Evolutionary conservation across 2,797 vertebrate genomes (phyloP).

Genomic region (Platyrinchus mystaceus): DNA sequence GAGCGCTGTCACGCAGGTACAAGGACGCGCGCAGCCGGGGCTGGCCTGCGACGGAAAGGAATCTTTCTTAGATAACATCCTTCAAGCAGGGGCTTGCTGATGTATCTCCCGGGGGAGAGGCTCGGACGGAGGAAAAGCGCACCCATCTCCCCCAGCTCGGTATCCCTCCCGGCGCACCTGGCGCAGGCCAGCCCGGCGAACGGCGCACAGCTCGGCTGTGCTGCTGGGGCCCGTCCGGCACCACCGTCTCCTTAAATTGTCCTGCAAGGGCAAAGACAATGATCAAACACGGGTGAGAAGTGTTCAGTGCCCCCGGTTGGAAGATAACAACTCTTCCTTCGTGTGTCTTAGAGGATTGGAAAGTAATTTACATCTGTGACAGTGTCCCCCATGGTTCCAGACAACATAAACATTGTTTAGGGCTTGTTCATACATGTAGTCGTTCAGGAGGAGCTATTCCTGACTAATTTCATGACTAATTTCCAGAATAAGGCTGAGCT

Average conservation of each 20-base stretch:
- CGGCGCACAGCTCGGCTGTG: not conserved
- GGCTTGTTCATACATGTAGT: conserved; percentile 1
- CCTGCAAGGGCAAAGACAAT: not conserved
- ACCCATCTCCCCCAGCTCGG: rapidly evolving
- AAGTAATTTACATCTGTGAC: not conserved
- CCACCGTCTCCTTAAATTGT: rapidly evolving
- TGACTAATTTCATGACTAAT: conserved; percentile 27
- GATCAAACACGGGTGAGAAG: rapidly evolving
- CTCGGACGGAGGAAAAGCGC: rapidly evolving
- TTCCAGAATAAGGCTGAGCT: conserved; percentile 17
- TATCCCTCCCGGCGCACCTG: not conserved
- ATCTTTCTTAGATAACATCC: not conserved
- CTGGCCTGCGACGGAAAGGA: not conserved
- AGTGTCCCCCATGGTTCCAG: not conserved
- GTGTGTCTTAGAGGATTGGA: not conserved
- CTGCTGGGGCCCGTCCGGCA: not conserved
- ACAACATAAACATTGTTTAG: not conserved
- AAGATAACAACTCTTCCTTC: not conserved
- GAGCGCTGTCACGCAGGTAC: not conserved
- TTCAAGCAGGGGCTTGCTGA: not conserved
- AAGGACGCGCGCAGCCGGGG: not conserved
- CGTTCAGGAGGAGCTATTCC: not conserved
- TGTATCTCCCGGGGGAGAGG: rapidly evolving
- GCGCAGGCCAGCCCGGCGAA: rapidly evolving
- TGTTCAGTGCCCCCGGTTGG: rapidly evolving